Percentiles rank a stretch among this genome's conserved stretches.
Evolutionary conservation across 1,140 invertebrate genomes (phyloP).

Genomic region (Diuraphis noxia): DNA sequence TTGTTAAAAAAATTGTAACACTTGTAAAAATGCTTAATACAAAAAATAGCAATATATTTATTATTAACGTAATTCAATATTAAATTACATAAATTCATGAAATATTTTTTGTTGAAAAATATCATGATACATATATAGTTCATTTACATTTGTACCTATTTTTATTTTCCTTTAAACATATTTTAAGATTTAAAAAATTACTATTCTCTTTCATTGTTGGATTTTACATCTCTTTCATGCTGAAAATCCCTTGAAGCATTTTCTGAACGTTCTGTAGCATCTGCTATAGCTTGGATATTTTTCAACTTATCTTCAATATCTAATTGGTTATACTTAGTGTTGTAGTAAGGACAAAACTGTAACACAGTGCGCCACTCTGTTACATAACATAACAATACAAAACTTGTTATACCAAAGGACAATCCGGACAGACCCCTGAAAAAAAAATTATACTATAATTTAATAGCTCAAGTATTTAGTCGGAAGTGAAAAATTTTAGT

Average conservation of each 20-base stretch:
- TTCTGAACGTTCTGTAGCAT: background rate
- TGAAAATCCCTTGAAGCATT: background rate
- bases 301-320: background rate
- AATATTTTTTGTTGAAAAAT: background rate
- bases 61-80: background rate
- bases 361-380: constrained; percentile 30
- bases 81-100: background rate
- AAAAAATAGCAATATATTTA: background rate
- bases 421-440: constrained; percentile 6
- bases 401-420: background rate
- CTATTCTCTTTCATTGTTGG: background rate
- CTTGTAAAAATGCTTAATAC: background rate
- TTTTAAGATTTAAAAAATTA: background rate
- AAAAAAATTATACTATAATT: background rate
- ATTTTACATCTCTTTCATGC: background rate
- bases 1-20: background rate
- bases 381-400: background rate
- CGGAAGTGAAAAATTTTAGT: background rate
- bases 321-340: background rate
- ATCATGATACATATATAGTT: background rate
- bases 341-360: constrained; percentile 18
- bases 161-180: background rate
- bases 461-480: background rate
- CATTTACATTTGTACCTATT: background rate
- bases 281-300: background rate